Conservation (phyloP, 2,888 invertebrate genomes). For the Tachystola acroxantha region DNA sequence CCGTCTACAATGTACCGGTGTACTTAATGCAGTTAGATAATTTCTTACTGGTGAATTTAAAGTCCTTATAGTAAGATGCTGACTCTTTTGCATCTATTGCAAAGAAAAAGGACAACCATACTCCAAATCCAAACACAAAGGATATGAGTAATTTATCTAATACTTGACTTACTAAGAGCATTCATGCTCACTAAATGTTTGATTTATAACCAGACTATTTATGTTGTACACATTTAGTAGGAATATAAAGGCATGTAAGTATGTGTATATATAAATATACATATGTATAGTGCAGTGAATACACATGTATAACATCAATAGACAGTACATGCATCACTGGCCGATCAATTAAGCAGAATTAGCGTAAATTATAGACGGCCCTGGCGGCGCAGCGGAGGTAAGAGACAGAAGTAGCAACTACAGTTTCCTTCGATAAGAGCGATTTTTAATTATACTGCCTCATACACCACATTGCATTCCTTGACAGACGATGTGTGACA, state of each 20-base stretch:
- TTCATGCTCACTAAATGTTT: conserved; percentile 7
- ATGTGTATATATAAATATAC: neutral
- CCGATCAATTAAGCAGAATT: conserved; percentile 7
- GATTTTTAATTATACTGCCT: conserved; percentile 12
- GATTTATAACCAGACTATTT: conserved; percentile 22
- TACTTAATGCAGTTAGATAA: no score
- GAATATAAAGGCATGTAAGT: neutral
- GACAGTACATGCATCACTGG: neutral
- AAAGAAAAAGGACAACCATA: neutral
- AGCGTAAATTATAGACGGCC: conserved; percentile 1
- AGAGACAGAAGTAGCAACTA: conserved; percentile 4
- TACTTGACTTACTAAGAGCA: conserved; percentile 17
- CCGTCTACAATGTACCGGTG: no score
- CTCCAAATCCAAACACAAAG: conserved; percentile 21
- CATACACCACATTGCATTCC: conserved; percentile 36
- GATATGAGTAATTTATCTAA: conserved; percentile 30
- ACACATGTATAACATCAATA: neutral
- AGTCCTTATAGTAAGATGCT: no score
- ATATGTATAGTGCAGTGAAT: neutral
- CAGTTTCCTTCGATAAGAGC: conserved; percentile 7
- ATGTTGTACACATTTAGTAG: neutral
- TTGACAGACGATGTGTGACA: conserved; percentile 51
- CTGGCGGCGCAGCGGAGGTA: conserved; percentile 1
- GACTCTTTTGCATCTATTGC: neutral
- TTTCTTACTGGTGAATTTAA: no score